Evolutionary conservation across 2,888 invertebrate species (phyloP), one percentile per base, ranked within the genome.

Genomic region (Phyto melanocephala): DNA sequence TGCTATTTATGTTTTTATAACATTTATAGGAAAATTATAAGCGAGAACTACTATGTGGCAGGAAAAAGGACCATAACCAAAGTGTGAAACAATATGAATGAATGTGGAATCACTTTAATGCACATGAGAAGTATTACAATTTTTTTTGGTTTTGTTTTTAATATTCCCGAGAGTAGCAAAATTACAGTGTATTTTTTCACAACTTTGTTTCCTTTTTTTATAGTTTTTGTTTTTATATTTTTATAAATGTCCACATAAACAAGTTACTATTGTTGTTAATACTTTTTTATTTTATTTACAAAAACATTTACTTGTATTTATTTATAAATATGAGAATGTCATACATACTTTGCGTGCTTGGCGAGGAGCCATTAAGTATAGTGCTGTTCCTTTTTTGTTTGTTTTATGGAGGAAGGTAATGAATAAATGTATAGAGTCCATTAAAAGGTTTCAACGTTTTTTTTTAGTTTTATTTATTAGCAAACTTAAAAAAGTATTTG

Each of bases 21-120:
- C 1, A 42, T n/a, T 11, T 11, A 11, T 11, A 42, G 2, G 1
- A 15, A 45, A 56, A 15, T 24, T 15, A 33, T 15, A 17, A 45
- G 13, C n/a, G 8, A 22, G 17, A 54, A 47, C 13, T n/a, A n/a
- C n/a, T 17, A 28, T 28, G 58, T 56, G 17, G 40, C n/a, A 33
- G 3, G 28, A 52, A 79, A 76, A 68, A 68, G 24, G 40, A 62
- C 15, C 52, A 37, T 67, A 40, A 62, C 72, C 74, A 68, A 68
- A 67, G 74, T 74, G 74, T 80, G 68, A 80, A 74, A 74, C 70
- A 40, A 52, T 68, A 62, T 74, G 74, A 80, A 74, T 74, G 74
- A 67, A 74, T 68, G 54, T 67, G 24, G 47, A 80, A 56, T 62
- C 37, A 54, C 37, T 74, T 68, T 74, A 79, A 72, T 72, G 60